Base-by-base conservation (phyloP, 2,797 vertebrate genomes). In the Leptatherina wallacei region DNA sequence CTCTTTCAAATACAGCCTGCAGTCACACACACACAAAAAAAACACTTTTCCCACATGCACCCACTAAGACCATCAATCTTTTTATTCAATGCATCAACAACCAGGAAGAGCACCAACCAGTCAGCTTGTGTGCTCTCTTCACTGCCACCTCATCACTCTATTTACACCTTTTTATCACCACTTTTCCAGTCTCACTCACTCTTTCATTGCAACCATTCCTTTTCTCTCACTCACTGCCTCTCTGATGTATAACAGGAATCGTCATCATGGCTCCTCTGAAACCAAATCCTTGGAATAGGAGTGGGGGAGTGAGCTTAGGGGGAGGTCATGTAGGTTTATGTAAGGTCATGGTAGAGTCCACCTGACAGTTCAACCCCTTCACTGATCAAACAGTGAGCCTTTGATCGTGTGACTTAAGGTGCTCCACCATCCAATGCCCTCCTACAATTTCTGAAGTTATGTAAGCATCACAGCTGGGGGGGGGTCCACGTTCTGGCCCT, bases 261-360 rank as follows among this genome's bases (percentile, higher is more conserved):
- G 54, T 49, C 60, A 40, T 76, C 83, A 60, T 71, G 77, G 77
- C 80, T 85, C 55, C 63, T 57, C 76, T 91, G 92, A 92, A 93
- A 94, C 83, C 12, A 11, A 90, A 92, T 81, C 91, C 82, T 82
- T 60, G 82, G 80, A 86, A 80, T 63, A 75, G 73, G 79, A 81
- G 77, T 22, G 24, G 59, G 33, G 61, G 35, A 67, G 74, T 30
- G 6, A 40, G 65, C 67, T 67, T 16, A 54, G n/a, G 60, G 69
- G 82, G 75, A 82, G 85, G 79, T 85, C 65, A 59, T 16, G 7
- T 69, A 77, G 87, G 85, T 90, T 88, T 82, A 78, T 71, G 80
- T 71, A 76, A 71, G 83, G 82, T 81, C 82, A 85, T 12, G 2
- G 27, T 36, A 38, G 49, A 82, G 71, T 77, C 79, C 74, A 80